Conservation (phyloP, 2,113 vertebrate species). For the Scytalopus superciliaris region DNA sequence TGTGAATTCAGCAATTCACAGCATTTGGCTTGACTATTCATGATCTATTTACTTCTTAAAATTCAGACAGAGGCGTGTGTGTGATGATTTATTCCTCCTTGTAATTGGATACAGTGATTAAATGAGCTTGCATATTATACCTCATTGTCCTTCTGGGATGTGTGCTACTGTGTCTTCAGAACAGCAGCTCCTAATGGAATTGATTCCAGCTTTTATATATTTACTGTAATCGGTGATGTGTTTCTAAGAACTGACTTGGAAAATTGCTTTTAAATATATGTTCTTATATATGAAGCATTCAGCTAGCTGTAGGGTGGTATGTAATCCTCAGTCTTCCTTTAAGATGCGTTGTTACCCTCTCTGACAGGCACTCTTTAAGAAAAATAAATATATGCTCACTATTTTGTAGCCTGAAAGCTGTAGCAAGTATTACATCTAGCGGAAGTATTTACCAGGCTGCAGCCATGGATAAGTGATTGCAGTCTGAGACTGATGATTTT, state of each 20-base stretch:
- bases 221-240: background rate
- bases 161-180: conserved; percentile 3
- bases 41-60: conserved; percentile 46
- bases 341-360: background rate
- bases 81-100: conserved; percentile 50
- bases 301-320: background rate
- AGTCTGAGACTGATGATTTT: background rate
- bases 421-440: background rate
- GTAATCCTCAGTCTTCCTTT: background rate
- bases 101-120: conserved; percentile 59
- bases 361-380: background rate
- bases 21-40: background rate
- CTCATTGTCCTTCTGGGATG: conserved; percentile 50
- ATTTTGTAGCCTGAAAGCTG: background rate
- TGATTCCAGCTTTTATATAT: background rate
- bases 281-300: background rate
- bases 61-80: conserved; percentile 14
- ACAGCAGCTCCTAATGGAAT: conserved; percentile 6
- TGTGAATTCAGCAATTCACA: background rate
- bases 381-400: background rate
- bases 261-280: background rate
- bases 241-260: conserved; percentile 1
- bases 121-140: conserved; percentile 34
- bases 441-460: background rate
- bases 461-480: background rate